phyloP scores from a whole-genome alignment of 1,140 invertebrate species.

The Psilanteris sp. region DNA sequence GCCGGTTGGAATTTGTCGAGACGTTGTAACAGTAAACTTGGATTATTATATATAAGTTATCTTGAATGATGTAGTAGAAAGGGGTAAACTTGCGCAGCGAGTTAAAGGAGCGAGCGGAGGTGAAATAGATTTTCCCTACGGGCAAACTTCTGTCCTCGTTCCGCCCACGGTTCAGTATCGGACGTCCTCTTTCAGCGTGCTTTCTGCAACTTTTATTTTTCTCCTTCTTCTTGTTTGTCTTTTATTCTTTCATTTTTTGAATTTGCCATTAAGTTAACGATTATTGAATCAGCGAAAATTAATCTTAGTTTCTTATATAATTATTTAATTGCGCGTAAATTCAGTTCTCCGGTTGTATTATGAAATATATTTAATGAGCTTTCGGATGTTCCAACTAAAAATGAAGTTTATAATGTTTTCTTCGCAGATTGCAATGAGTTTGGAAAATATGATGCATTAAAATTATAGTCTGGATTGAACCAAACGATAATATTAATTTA shows the following conservation, averaged over 20 bases:
- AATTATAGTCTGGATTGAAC: no score
- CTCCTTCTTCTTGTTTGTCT: neutral
- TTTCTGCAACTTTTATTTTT: neutral
- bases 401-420: no score
- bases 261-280: slow-evolving; percentile 33
- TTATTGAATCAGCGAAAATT: slow-evolving; percentile 21
- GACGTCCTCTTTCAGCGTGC: neutral
- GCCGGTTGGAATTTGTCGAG: slow-evolving; percentile 8
- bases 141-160: slow-evolving; percentile 4
- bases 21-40: slow-evolving; percentile 22
- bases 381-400: no score
- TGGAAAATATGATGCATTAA: no score
- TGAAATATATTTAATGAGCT: no score
- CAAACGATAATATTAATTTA: no score
- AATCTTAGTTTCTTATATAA: slow-evolving; percentile 18
- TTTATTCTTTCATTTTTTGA: neutral
- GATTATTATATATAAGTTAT: slow-evolving; percentile 54
- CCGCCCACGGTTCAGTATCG: neutral
- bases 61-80: slow-evolving; percentile 32
- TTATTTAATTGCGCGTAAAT: slow-evolving; percentile 35
- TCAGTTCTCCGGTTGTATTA: no score
- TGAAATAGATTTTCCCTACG: slow-evolving; percentile 36
- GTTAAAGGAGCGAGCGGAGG: slow-evolving; percentile 18
- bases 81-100: slow-evolving; percentile 19
- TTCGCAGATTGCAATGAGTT: no score